Base-by-base conservation (phyloP, 2,888 invertebrate species). In the Fissipunctia ypsillon region DNA sequence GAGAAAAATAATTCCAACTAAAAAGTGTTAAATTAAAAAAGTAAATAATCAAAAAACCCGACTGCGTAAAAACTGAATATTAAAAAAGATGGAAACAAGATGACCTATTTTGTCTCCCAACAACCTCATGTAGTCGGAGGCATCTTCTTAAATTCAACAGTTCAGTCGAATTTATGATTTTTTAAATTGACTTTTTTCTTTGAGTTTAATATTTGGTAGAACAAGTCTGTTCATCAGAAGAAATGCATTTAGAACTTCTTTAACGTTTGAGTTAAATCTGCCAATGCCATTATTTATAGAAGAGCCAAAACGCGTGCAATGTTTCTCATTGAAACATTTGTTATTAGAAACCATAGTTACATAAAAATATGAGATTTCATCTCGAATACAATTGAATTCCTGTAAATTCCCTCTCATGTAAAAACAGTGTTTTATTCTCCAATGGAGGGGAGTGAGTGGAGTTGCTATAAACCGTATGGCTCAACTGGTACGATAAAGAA, bases 381-480 rank as follows among this genome's bases (percentile, higher is more conserved):
- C 7, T 41, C 22, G 10, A 38, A 76, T 31, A 48, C 41, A 57
- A 48, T 68, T 41, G 4, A 57, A 35, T 76, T 74, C 35, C n/a
- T 35, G 7, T 28, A 10, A 10, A 56, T 56, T 48, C 12, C 0
- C 7, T 28, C 16, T 19, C 9, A 19, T 14, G 6, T 12, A 31
- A n/a, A 77, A 45, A 28, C 9, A 31, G 25, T 54, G 25, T 25
- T 59, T 60, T 70, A 31, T 41, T 78, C 31, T 60, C 22, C 10
- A 56, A 38, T 57, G 7, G 12, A 64, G n/a, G n/a, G n/a, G n/a
- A 63, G 22, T 43, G n/a, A n/a, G 31, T 50, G 14, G 19, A 31
- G 69, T 31, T 43, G 16, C 76, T 57, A 78, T 76, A 78, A 76
- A 71, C 38, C 41, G 38, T 45, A 41, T 48, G 10, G 4, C 4